Base-by-base conservation (phyloP, 2,888 invertebrate genomes). In the Adelphocoris suturalis region DNA sequence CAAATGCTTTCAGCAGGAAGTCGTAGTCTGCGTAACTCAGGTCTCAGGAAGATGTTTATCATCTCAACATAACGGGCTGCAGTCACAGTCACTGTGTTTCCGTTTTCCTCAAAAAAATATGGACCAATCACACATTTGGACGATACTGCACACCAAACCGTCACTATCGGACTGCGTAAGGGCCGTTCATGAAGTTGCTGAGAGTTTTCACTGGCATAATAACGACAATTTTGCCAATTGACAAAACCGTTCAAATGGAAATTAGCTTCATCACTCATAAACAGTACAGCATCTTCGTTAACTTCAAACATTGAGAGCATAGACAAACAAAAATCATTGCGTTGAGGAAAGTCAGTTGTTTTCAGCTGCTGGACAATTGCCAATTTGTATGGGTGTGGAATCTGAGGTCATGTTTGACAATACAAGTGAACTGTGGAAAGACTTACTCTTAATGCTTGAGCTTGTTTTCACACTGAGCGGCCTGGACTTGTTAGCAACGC, bases 361-460 rank as follows among this genome's bases (percentile, higher is more conserved):
- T 78, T 46, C 78, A 78, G 78, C 47, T 78, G 46, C 78, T 78
- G 78, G 47, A 78, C 78, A 78, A 78, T 78, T 4, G 78, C 46
- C 78, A 78, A 78, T 47, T 78, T 78, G 78, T 78, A 78, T 47
- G 46, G 78, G 14, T 78, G 78, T 37, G 7, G 78, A 78, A 78
- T 47, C 47, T 4, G 46, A 78, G 47, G 46, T 78, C 78, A 78
- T 47, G 78, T 78, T 78, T 61, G n/a, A 61, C 16, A 61, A 61
- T 61, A 19, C 61, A n/a, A n/a, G n/a, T 14, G n/a, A 61, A 61
- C 61, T 19, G 61, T 23, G 23, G 23, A 68, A 23, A 23, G 23
- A 68, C 23, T 68, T 68, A 68, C 7, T 68, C 23, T 68, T 23
- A 68, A 68, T 68, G 19, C 68, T 68, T 68, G 68, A 23, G 68